Evolutionary conservation across 2,113 vertebrate genomes (phyloP).

Genomic region (Vulpes ferrilata): DNA sequence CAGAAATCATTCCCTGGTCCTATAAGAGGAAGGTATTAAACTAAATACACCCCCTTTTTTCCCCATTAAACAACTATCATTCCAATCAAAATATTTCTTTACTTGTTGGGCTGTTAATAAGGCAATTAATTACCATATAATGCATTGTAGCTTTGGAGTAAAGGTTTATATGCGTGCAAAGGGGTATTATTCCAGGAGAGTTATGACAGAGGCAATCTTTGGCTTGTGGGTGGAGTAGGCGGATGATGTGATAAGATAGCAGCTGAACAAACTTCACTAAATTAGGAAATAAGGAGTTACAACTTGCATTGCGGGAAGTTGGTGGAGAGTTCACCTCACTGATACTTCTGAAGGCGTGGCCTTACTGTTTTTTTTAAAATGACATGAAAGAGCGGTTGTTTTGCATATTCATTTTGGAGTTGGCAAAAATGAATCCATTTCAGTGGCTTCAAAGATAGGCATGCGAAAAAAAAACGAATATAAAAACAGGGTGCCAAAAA

Average conservation of each 20-base stretch:
- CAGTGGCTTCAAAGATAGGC: neutral
- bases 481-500: neutral
- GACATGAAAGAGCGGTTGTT: neutral
- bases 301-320: neutral
- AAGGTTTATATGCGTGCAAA: conserved; percentile 61
- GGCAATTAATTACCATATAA: conserved; percentile 21
- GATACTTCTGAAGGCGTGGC: neutral
- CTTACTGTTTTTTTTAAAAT: neutral
- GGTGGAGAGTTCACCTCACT: conserved; percentile 1
- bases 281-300: conserved; percentile 63
- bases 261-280: conserved; percentile 51
- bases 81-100: conserved; percentile 44
- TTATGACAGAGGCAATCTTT: conserved; percentile 8
- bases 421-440: neutral
- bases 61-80: neutral
- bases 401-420: neutral
- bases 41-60: neutral
- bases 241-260: neutral
- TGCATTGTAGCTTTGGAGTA: neutral
- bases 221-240: conserved; percentile 35
- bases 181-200: conserved; percentile 57
- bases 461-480: neutral
- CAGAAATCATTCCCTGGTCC: neutral
- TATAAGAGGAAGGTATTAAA: neutral
- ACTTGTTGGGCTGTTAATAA: neutral